These are phyloP conservation scores for Bolinopsis microptera DNA, from an alignment of 37 sponge, comb jelly and placozoan genomes.

Conservation along the genomic window DNA sequence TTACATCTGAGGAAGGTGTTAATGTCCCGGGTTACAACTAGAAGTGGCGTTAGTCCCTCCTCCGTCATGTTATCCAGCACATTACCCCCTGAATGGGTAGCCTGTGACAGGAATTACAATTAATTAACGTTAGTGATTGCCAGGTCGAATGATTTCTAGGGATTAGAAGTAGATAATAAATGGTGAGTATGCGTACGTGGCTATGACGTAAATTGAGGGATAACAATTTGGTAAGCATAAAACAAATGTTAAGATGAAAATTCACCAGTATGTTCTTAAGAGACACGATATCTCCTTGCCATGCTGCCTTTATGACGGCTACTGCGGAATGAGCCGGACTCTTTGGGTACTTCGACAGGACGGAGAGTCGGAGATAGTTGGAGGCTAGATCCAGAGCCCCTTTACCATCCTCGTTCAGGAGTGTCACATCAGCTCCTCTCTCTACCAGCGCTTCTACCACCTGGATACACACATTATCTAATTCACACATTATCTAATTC, in stretches of 20 bases:
- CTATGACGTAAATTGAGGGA: too few species aligned
- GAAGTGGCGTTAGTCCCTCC: slow-evolving; percentile 37
- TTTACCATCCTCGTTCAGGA: slow-evolving; percentile 48
- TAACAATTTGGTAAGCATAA: too few species aligned
- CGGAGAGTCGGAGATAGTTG: neutral
- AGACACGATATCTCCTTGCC: slow-evolving; percentile 33
- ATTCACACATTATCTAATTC: too few species aligned
- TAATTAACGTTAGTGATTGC: neutral
- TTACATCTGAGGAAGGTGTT: slow-evolving; percentile 28
- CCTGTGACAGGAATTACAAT: slow-evolving; percentile 20
- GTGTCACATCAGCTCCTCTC: slow-evolving; percentile 21
- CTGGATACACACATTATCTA: neutral
- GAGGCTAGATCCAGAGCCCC: slow-evolving; percentile 32
- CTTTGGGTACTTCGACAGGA: slow-evolving; percentile 40
- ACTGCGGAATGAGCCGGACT: neutral
- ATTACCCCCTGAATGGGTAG: slow-evolving; percentile 20
- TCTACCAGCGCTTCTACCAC: slow-evolving; percentile 44
- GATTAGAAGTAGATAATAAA: too few species aligned
- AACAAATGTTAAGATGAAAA: too few species aligned
- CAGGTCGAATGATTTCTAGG: too few species aligned
- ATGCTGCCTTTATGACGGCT: slow-evolving; percentile 34
- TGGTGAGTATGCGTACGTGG: too few species aligned
- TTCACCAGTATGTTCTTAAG: slow-evolving; percentile 1
- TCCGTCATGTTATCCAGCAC: neutral
- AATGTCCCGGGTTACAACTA: slow-evolving; percentile 33